These are phyloP conservation scores for Galago senegalensis DNA, from an alignment of 2,797 vertebrate genomes.

Conservation along the genomic window DNA sequence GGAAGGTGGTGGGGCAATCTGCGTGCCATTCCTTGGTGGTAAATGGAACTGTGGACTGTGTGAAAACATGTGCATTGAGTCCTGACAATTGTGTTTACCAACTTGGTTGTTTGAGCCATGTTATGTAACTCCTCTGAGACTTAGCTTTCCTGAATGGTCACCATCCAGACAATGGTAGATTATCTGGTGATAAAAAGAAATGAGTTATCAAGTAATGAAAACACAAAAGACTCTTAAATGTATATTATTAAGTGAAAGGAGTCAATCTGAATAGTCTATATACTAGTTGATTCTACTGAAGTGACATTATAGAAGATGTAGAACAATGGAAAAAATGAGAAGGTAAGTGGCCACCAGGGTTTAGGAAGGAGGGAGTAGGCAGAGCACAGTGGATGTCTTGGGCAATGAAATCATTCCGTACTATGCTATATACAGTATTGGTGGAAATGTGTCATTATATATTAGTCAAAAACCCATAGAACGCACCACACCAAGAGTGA, in stretches of 20 bases:
- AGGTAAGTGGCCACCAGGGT: background rate
- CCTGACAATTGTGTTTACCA: background rate
- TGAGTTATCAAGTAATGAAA: background rate
- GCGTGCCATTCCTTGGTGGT: background rate
- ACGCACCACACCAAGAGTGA: background rate
- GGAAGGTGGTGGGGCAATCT: accelerated
- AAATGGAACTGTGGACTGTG: background rate
- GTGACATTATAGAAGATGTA: background rate
- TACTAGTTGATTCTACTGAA: background rate
- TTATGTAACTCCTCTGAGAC: background rate
- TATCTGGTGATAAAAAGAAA: background rate
- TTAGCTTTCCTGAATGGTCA: background rate
- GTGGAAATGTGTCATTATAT: background rate
- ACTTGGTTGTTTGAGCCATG: background rate
- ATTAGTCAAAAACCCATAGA: background rate
- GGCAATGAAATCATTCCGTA: background rate
- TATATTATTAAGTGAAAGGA: background rate
- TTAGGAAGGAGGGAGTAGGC: background rate
- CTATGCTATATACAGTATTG: background rate
- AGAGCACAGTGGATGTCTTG: background rate
- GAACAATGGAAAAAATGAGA: background rate
- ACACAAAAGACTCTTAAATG: background rate
- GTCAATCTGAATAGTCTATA: background rate
- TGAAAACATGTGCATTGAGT: background rate
- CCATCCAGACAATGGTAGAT: background rate